Evolutionary conservation across 2,113 vertebrate species (phyloP), one percentile per base, ranked within the genome.

Genomic region (Trogon surrucura): DNA sequence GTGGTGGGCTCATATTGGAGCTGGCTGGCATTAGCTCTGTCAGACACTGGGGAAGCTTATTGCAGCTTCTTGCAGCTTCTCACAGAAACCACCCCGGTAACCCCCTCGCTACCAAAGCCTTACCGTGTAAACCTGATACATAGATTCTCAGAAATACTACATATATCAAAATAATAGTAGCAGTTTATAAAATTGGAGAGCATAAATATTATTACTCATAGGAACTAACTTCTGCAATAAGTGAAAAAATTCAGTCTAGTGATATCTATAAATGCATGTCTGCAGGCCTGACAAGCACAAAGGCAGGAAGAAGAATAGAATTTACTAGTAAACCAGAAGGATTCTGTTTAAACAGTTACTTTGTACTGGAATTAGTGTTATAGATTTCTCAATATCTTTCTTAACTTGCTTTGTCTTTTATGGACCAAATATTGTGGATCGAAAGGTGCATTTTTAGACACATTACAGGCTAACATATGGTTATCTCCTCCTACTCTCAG

Each of bases 1-100:
- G 38, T 5, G 2, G 23, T 1, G 2, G 8, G 10, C 29, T 19
- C 2, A 2, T 29, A 30, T 54, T 54, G 48, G 8, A 65, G 8
- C 10, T 3, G 1, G 25, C 7, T 54, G 60, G 18, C 36, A 29
- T 13, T 54, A 19, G 5, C 11, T 80, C 30, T 54, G 2, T 27
- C 2, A 4, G 50, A 65, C 38, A 50, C 4, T 2, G 11, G 26
- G n/a, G 26, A 77, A 36, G 19, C 15, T 60, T 60, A 12, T 41
- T 41, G 41, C 41, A 41, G 41, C 41, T 41, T 54, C 47, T n/a
- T 9, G 29, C 7, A 53, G 13, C 36, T 65, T 65, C 48, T 79
- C 15, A 53, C 22, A 64, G 22, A 65, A 79, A 38, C 19, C 25
- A 36, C 44, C 11, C 14, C 20, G 32, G 13, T 32, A n/a, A 4